Percentiles rank a stretch among this genome's conserved stretches.
phyloP scores from a whole-genome alignment of 1,140 invertebrate genomes.

The Tetramorium alpestre region DNA sequence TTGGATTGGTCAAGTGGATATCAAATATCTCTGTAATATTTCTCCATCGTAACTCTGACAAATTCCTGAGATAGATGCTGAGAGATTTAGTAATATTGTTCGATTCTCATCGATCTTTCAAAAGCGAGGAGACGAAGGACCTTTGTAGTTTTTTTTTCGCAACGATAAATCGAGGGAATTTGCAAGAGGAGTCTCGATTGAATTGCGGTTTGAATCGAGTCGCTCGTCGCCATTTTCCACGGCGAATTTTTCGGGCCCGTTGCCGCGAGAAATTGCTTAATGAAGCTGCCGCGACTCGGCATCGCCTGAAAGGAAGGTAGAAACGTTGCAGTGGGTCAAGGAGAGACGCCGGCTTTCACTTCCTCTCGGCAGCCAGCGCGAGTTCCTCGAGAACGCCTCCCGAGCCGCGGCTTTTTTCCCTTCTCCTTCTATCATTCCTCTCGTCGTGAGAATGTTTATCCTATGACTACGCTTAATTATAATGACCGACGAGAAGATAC shows the following conservation, averaged over 20 bases:
- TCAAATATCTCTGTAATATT: slow-evolving; percentile 12
- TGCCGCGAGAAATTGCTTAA: slow-evolving; percentile 83
- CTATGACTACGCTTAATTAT: slow-evolving; percentile 38
- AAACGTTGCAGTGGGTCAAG: slow-evolving; percentile 86
- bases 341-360: slow-evolving; percentile 86
- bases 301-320: slow-evolving; percentile 85
- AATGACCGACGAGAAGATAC: neutral
- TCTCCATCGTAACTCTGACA: neutral
- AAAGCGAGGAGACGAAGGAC: neutral
- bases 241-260: slow-evolving; percentile 62
- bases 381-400: slow-evolving; percentile 73
- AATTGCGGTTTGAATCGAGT: neutral
- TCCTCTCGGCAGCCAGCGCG: slow-evolving; percentile 82
- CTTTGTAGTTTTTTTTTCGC: neutral
- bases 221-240: slow-evolving; percentile 62
- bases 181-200: neutral
- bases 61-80: neutral
- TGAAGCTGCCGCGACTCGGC: slow-evolving; percentile 82
- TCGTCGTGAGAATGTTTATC: slow-evolving; percentile 43
- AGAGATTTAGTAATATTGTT: neutral
- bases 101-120: neutral
- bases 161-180: neutral
- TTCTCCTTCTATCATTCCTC: slow-evolving; percentile 42
- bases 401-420: slow-evolving; percentile 32
- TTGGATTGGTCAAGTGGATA: neutral